Evolutionary conservation across 2,797 vertebrate species (phyloP), one percentile per base, ranked within the genome.

Genomic region (Synanceia verrucosa): DNA sequence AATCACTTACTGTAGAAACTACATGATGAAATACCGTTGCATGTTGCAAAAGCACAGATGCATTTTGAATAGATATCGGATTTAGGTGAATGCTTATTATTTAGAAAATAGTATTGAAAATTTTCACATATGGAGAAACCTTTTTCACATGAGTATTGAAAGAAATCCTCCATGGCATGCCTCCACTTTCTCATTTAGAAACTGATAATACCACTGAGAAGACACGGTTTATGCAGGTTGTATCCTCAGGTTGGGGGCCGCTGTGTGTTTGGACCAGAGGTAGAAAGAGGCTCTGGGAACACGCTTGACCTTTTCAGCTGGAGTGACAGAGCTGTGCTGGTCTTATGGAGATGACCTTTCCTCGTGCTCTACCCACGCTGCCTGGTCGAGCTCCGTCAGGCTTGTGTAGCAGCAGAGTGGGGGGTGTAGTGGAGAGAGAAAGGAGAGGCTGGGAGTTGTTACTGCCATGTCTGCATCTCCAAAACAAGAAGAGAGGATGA

Each of bases 261-360:
- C 61, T 1, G 33, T 76, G 71, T 60, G 85, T 82, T 81, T 73
- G 72, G 77, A 78, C 48, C 57, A 62, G 66, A 76, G 73, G 73
- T 81, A 77, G 77, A 81, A 79, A 77, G 52, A 84, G 66, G 64
- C 70, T 57, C 52, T 63, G 65, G 78, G 76, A 92, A 90, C 90
- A 88, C 73, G 65, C 66, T 83, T 92, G 92, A 94, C 93, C 92
- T 94, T 94, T 94, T 91, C 88, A 92, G 73, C 44, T 43, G 43
- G 84, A 93, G 83, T 90, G 90, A 91, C 92, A 90, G 88, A 88
- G 80, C 83, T 62, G 74, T 83, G 76, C 73, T 78, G 72, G 84
- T 87, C 79, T 88, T 83, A 70, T 76, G 73, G 87, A 84, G 79
- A 88, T 94, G 92, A 94, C 93, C 93, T 94, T 95, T 94, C 87